These are phyloP conservation scores for Ceramica pisi DNA, from an alignment of 2,888 invertebrate species.

Conservation along the genomic window DNA sequence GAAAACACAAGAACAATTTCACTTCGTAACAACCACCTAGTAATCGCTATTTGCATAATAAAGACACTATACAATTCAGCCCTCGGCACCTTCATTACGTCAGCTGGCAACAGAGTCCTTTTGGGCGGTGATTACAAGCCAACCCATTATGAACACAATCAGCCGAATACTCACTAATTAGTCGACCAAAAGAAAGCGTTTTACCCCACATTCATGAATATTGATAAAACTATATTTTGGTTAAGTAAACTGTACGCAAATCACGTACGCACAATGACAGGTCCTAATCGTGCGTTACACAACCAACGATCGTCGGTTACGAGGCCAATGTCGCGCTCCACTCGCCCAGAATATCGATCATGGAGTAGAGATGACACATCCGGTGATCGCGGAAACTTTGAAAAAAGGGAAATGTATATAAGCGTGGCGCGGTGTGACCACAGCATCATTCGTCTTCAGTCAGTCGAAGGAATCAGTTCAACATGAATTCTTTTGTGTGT, in stretches of 20 bases:
- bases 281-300: slow-evolving; percentile 87
- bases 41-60: slow-evolving; percentile 59
- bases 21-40: slow-evolving; percentile 43
- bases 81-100: slow-evolving; percentile 68
- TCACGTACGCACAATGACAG: slow-evolving; percentile 87
- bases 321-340: slow-evolving; percentile 87
- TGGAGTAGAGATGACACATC: slow-evolving; percentile 82
- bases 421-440: slow-evolving; percentile 68
- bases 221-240: slow-evolving; percentile 80
- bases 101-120: slow-evolving; percentile 59
- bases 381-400: slow-evolving; percentile 83
- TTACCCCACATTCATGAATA: slow-evolving; percentile 85
- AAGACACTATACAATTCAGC: slow-evolving; percentile 59
- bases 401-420: slow-evolving; percentile 78
- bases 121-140: slow-evolving; percentile 60
- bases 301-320: slow-evolving; percentile 83
- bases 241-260: slow-evolving; percentile 76
- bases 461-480: slow-evolving; percentile 74
- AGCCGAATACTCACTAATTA: slow-evolving; percentile 75
- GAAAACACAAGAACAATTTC: slow-evolving; percentile 22
- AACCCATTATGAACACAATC: slow-evolving; percentile 66
- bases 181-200: slow-evolving; percentile 68
- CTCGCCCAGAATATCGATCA: slow-evolving; percentile 86
- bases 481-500: slow-evolving; percentile 82
- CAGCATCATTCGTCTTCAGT: slow-evolving; percentile 85